These are phyloP conservation scores for Coptodon bakossiorum DNA, from an alignment of 2,113 vertebrate genomes.

Conservation along the genomic window DNA sequence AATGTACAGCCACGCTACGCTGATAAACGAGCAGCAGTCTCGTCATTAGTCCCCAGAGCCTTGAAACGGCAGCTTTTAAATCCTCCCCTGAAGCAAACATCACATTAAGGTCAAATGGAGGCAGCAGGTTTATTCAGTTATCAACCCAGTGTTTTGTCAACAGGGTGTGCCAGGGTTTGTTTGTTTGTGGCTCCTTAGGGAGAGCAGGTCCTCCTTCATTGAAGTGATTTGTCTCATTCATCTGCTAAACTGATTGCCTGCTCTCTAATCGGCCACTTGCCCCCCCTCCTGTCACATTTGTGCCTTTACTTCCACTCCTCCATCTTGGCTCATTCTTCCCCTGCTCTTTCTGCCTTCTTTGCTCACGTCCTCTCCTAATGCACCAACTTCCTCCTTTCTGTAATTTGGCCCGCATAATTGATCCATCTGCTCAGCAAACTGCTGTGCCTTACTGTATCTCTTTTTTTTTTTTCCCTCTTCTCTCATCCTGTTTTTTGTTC, in stretches of 20 bases:
- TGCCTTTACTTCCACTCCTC: conserved; percentile 11
- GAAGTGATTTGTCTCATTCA: conserved; percentile 15
- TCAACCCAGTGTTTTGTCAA: conserved; percentile 45
- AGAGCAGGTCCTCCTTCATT: background rate
- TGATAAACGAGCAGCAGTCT: conserved; percentile 6
- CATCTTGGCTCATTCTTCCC: conserved; percentile 5
- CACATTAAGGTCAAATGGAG: conserved; percentile 45
- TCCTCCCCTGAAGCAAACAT: conserved; percentile 11
- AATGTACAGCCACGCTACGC: background rate
- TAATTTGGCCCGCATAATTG: conserved; percentile 61
- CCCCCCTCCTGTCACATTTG: background rate
- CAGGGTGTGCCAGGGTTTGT: conserved; percentile 30
- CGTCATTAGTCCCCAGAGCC: conserved; percentile 37
- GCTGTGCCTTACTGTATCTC: conserved; percentile 37
- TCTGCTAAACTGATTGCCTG: conserved; percentile 30
- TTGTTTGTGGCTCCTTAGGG: conserved; percentile 17
- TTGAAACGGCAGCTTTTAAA: conserved; percentile 44
- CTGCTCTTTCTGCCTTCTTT: background rate
- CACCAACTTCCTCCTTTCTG: conserved; percentile 26
- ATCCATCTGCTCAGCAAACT: conserved; percentile 62
- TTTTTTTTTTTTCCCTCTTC: background rate
- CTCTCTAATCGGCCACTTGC: conserved; percentile 7
- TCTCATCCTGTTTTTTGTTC: conserved; percentile 15
- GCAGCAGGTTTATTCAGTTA: conserved; percentile 39
- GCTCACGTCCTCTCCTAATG: conserved; percentile 17